Conservation (phyloP, 2,888 invertebrate genomes). For the Megamerina dolium region DNA sequence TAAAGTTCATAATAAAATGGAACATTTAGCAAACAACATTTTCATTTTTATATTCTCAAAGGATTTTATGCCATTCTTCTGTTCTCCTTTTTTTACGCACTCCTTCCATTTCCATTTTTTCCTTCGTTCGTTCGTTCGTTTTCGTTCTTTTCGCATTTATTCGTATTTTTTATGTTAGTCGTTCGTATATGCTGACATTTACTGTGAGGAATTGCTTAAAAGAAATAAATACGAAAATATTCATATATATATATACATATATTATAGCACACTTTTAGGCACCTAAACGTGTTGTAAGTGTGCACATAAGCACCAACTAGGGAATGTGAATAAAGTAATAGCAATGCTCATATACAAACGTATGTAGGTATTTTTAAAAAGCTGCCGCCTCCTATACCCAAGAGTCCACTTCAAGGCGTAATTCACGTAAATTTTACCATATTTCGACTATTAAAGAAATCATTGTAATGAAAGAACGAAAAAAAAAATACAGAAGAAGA, state of each 20-base stretch:
- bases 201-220: neutral
- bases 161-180: neutral
- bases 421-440: no score
- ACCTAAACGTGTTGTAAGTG: conserved; percentile 8
- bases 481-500: no score
- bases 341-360: neutral
- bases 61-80: conserved; percentile 1
- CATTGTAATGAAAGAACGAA: no score
- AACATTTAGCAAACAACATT: conserved; percentile 12
- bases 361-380: no score
- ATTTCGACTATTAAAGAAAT: no score
- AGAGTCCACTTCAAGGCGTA: no score
- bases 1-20: conserved; percentile 17
- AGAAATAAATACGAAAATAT: conserved; percentile 1
- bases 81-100: neutral
- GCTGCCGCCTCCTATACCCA: no score
- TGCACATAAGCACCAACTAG: conserved; percentile 4
- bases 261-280: conserved; percentile 24
- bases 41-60: conserved; percentile 14
- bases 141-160: conserved; percentile 3
- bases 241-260: neutral
- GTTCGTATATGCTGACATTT: neutral
- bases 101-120: neutral
- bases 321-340: conserved; percentile 2
- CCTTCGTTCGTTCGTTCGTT: conserved; percentile 1